Base-by-base conservation (phyloP, 2,113 vertebrate genomes). In the Bufo bufo region DNA sequence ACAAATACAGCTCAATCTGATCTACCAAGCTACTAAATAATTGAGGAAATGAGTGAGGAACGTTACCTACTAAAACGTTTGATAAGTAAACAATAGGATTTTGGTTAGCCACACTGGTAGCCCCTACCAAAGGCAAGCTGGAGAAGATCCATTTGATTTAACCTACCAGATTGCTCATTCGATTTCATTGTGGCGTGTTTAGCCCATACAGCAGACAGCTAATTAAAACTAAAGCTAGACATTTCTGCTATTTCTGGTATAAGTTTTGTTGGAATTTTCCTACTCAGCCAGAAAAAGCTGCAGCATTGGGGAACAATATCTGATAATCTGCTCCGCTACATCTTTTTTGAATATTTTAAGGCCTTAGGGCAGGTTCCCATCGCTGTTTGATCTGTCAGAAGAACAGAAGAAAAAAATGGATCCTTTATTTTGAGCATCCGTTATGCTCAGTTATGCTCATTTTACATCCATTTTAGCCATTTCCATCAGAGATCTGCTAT, bases 1-100 rank as follows among this genome's bases (percentile, higher is more conserved):
- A 58, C 20, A 58, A 33, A 79, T 77, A 79, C 52, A 79, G n/a
- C 33, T 61, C 56, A 4, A 6, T 45, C 0, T 59, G 23, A n/a
- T 54, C 77, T 45, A 23, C 54, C 56, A 81, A 59, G 14, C 61
- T 78, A 50, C 45, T 50, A 78, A 78, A 78, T 78, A 23, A 56
- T 78, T 78, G 50, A 13, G 77, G 49, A 50, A 75, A 49, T 50
- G 17, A 23, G 19, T 33, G 20, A 54, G n/a, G 50, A 56, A 33
- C 14, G 77, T 78, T 78, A 33, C 56, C 56, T 54, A 54, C 77
- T 78, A 33, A 50, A 75, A 6, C 17, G 20, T 50, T 72, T 75
- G 45, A 75, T 75, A 75, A 4, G 72, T 20, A 75, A 50, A 50
- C 72, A 75, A 75, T 75, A 17, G 14, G 17, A 49, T 75, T 75